phyloP scores from a whole-genome alignment of 2,797 vertebrate species.

The Characodon lateralis region DNA sequence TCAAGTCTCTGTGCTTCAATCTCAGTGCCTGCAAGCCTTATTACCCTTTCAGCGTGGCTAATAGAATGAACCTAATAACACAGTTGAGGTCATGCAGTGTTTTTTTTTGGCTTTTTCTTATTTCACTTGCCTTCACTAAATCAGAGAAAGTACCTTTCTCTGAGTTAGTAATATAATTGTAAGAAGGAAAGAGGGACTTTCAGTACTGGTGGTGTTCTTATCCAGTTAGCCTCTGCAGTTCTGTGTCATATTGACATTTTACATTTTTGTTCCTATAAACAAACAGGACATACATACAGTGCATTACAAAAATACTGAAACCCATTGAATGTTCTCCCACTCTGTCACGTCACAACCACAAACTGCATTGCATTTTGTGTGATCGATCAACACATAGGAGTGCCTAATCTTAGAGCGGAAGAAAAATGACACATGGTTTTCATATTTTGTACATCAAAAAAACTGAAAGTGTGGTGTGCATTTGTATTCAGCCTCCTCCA shows the following conservation, averaged over 20 bases:
- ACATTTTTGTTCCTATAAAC: background rate
- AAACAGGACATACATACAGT: too few relatives aligned
- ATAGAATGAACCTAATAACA: slow-evolving; percentile 70
- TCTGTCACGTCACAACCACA: too few relatives aligned
- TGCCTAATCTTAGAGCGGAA: too few relatives aligned
- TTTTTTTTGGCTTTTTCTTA: slow-evolving; percentile 21
- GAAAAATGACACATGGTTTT: too few relatives aligned
- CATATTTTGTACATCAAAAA: too few relatives aligned
- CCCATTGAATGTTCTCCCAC: too few relatives aligned
- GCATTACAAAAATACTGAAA: too few relatives aligned
- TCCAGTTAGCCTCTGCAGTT: background rate
- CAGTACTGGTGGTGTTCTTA: slow-evolving; percentile 10
- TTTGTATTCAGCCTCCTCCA: too few relatives aligned
- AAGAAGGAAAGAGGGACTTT: background rate
- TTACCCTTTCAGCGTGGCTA: slow-evolving; percentile 68
- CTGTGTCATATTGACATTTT: background rate
- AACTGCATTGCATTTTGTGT: too few relatives aligned
- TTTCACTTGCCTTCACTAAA: slow-evolving; percentile 24
- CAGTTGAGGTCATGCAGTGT: slow-evolving; percentile 38
- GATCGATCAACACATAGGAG: too few relatives aligned
- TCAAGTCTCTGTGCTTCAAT: slow-evolving; percentile 44
- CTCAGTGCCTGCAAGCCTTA: slow-evolving; percentile 48
- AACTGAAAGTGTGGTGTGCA: too few relatives aligned
- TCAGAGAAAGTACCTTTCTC: slow-evolving; percentile 29
- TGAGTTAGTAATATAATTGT: slow-evolving; percentile 25